Evolutionary conservation across 2,888 invertebrate species (phyloP).

Genomic region (Stramonita haemastoma): DNA sequence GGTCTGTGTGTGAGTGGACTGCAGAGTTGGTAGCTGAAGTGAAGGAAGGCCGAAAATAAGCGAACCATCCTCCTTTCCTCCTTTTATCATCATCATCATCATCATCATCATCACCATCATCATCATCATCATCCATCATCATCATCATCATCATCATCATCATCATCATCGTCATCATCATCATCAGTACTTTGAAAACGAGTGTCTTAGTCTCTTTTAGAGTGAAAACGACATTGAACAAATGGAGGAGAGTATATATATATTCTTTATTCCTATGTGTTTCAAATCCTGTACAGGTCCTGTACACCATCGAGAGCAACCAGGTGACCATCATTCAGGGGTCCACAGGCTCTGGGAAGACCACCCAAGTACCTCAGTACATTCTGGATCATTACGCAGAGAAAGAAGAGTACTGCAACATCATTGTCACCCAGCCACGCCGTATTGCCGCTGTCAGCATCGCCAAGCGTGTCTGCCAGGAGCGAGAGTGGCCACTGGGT

Average conservation of each 20-base stretch:
- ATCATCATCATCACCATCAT: not conserved
- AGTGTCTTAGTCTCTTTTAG: too few species aligned
- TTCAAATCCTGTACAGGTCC: constrained; percentile 80
- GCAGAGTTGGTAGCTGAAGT: too few species aligned
- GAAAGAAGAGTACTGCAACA: constrained; percentile 85
- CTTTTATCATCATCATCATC: too few species aligned
- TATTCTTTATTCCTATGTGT: too few species aligned
- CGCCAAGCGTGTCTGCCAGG: constrained; percentile 89
- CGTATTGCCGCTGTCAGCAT: constrained; percentile 95
- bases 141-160: constrained; percentile 1
- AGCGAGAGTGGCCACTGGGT: constrained; percentile 89
- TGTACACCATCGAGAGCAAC: constrained; percentile 87
- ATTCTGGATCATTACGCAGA: constrained; percentile 89
- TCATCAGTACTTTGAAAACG: not conserved
- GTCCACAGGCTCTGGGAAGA: constrained; percentile 95
- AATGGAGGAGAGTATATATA: not conserved
- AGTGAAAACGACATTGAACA: not conserved
- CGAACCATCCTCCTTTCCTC: too few species aligned
- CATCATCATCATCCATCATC: constrained; percentile 3
- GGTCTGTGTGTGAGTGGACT: too few species aligned
- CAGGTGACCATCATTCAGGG: constrained; percentile 92
- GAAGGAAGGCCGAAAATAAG: too few species aligned
- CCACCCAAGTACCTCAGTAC: constrained; percentile 93
- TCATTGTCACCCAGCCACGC: constrained; percentile 93
- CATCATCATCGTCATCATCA: not conserved